Base-by-base conservation (phyloP, 2,797 vertebrate genomes). In the Muscicapa comitata region DNA sequence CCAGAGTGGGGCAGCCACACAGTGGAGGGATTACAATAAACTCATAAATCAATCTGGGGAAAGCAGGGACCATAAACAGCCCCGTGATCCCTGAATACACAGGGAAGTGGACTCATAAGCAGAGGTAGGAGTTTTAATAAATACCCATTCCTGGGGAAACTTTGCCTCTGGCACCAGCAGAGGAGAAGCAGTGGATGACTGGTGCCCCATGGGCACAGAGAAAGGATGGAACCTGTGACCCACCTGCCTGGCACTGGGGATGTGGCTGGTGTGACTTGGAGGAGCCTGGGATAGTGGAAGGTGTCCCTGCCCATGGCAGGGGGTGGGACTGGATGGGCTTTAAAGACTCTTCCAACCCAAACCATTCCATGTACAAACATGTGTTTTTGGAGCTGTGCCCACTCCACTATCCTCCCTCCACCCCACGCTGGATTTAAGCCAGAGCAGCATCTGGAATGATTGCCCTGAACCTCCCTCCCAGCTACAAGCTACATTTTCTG, bases 151-250 rank as follows among this genome's bases (percentile, higher is more conserved):
- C 67, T 73, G 47, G 59, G 59, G 18, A 90, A 94, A 72, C 53
- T 42, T 77, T 1, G 0, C 58, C 50, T 82, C 37, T 53, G 54
- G 65, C 86, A 79, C 24, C n/a, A 62, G 76, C 37, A 47, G 40
- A 67, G 55, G 0, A 1, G 37, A 53, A 40, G 6, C 11, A 7
- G 42, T 7, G 5, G 19, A 35, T 29, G 26, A 3, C 9, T 3
- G 17, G 18, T 58, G 61, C 8, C 16, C 20, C 7, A 3, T 1
- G 12, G 45, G 19, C n/a, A 17, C 0, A 31, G 50, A 63, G 45
- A 53, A 63, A 28, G 38, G 38, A 65, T 24, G 35, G 67, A 59
- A 29, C 9, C 40, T 19, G 12, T 8, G 14, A 38, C 48, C 12
- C 17, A 9, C 43, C 45, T 84, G 43, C 53, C 77, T 70, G 55